Conservation (phyloP, 1,140 invertebrate genomes). For the Aricia agestis region DNA sequence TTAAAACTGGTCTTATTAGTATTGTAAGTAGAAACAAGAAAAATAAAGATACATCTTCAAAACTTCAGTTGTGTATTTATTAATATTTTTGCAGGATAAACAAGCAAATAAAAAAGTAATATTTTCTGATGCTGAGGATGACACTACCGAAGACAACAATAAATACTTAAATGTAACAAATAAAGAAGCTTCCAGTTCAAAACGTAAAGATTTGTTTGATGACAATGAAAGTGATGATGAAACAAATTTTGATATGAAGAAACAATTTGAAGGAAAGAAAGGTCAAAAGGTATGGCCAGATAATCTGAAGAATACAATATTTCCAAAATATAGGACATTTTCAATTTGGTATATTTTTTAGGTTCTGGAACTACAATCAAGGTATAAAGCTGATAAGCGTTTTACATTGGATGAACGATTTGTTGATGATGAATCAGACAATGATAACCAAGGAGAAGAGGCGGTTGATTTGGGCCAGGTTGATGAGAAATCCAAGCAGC, state of each 20-base stretch:
- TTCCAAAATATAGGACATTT: too few species aligned
- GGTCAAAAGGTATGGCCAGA: constrained; percentile 70
- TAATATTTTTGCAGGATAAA: constrained; percentile 66
- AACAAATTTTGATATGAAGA: constrained; percentile 73
- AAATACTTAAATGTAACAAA: constrained; percentile 16
- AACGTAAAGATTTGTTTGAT: constrained; percentile 67
- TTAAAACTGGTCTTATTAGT: constrained; percentile 75
- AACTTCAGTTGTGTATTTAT: neutral
- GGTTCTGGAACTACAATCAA: constrained; percentile 77
- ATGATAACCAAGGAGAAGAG: constrained; percentile 37
- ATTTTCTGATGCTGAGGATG: constrained; percentile 73
- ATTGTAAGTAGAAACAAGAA: constrained; percentile 67
- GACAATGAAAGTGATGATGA: constrained; percentile 68
- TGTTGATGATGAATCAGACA: constrained; percentile 49
- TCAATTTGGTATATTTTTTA: constrained; percentile 33
- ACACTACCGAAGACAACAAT: constrained; percentile 24
- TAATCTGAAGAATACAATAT: neutral
- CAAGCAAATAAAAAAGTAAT: constrained; percentile 76
- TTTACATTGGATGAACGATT: constrained; percentile 79
- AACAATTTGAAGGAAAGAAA: constrained; percentile 76
- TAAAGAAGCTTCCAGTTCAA: constrained; percentile 20
- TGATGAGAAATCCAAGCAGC: constrained; percentile 77
- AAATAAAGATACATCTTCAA: too few species aligned
- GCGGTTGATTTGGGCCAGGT: constrained; percentile 52
- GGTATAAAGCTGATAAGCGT: constrained; percentile 78